Conservation (phyloP, 2,888 invertebrate genomes). For the Cheilosia vernalis region DNA sequence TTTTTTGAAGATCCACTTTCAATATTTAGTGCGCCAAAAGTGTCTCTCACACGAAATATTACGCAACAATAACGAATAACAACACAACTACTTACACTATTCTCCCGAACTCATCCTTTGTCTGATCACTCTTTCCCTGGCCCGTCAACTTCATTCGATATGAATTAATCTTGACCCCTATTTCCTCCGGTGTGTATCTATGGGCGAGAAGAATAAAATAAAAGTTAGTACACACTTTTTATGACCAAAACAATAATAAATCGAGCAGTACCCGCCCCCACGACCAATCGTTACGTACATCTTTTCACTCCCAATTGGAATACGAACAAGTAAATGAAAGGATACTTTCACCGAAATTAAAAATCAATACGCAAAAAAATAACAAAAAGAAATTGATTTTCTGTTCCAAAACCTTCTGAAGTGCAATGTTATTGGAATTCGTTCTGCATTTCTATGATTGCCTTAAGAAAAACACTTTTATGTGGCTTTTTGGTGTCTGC, state of each 20-base stretch:
- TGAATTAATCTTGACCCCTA: slow-evolving; percentile 92
- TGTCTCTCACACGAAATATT: slow-evolving; percentile 25
- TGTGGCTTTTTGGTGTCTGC: slow-evolving; percentile 42
- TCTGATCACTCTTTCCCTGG: slow-evolving; percentile 85
- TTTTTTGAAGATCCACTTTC: background rate
- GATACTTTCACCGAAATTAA: slow-evolving; percentile 20
- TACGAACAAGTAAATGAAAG: slow-evolving; percentile 2
- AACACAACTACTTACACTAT: slow-evolving; percentile 86
- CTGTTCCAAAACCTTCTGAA: slow-evolving; percentile 14
- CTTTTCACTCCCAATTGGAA: background rate
- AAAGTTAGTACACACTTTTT: slow-evolving; percentile 29
- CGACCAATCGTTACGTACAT: slow-evolving; percentile 56
- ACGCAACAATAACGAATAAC: slow-evolving; percentile 45
- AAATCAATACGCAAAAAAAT: slow-evolving; percentile 21
- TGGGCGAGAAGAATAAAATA: slow-evolving; percentile 81
- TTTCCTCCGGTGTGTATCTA: slow-evolving; percentile 93
- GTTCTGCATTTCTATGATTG: slow-evolving; percentile 67
- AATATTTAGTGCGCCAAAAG: slow-evolving; percentile 43
- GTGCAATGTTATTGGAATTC: slow-evolving; percentile 64
- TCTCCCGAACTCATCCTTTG: slow-evolving; percentile 93
- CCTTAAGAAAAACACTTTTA: slow-evolving; percentile 23
- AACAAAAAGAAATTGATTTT: slow-evolving; percentile 37
- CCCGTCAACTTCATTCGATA: slow-evolving; percentile 94
- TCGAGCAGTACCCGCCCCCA: slow-evolving; percentile 8
- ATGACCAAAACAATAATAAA: slow-evolving; percentile 53